Base-by-base conservation (phyloP, 2,113 vertebrate species). In the Silurus meridionalis region DNA sequence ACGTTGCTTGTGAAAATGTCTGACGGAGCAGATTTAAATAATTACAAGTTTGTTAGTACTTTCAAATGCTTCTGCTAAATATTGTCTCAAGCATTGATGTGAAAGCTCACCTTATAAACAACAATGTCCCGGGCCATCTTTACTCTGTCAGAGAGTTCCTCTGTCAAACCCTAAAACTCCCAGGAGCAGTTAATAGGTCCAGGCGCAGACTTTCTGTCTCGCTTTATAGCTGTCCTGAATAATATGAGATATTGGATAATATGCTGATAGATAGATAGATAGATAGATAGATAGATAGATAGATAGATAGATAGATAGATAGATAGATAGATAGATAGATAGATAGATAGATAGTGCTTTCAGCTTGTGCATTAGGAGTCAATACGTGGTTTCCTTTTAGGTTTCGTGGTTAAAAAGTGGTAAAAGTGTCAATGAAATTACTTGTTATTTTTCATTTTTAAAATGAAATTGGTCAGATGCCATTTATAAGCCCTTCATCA, bases 91-190 rank as follows among this genome's bases (percentile, higher is more conserved):
- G 52, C 9, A 0, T 9, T 52, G 19, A 52, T 55, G 10, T 13
- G 21, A 55, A 77, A 55, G 74, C 52, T 53, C 23, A 55, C 19
- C 5, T n/a, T 10, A 53, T 77, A 55, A 15, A 55, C 23, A 55
- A 37, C 37, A 37, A 37, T 6, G 23, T 25, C 52, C n/a, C 52
- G n/a, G 37, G 72, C 10, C 72, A 52, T 53, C 71, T 1, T 74
- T 50, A 74, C 48, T 74, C 71, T 74, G 15, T 52, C 72, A 75
- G 72, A 75, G 72, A 75, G 48, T 23, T 52, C 48, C 72, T 52
- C 48, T 75, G 9, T 25, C 8, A 7, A 78, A 6, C 52, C 74
- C 6, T 6, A 15, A 55, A 25, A 14, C 25, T 25, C 74, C 6
- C 52, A 78, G 50, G 50, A 74, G 15, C 17, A 74, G 46, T 21